Evolutionary conservation across 35 echinoderm and acorn worm species (phyloP).

Genomic region (Ophioderma brevispina): DNA sequence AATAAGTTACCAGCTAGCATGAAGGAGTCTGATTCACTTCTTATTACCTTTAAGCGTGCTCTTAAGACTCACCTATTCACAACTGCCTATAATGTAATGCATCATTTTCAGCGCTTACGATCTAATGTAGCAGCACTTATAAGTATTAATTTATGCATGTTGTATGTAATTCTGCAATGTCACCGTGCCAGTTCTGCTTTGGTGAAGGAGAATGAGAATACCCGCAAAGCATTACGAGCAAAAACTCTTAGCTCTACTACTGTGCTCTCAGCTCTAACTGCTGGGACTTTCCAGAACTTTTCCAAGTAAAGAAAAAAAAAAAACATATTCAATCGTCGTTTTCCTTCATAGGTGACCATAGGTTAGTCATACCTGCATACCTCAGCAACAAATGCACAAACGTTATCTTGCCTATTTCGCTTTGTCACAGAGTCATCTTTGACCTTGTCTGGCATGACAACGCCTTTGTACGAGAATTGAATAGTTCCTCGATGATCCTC

Average conservation of each 20-base stretch:
- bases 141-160: no score
- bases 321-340: slow-evolving; percentile 17
- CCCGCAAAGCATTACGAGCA: not conserved
- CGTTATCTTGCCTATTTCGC: not conserved
- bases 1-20: no score
- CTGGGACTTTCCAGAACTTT: not conserved
- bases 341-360: slow-evolving; percentile 18
- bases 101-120: no score
- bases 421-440: not conserved
- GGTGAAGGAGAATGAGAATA: not conserved
- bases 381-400: slow-evolving; percentile 21
- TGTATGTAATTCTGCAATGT: not conserved
- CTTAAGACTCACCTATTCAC: no score
- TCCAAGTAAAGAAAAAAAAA: no score
- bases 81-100: no score
- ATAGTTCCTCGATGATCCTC: not conserved
- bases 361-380: not conserved
- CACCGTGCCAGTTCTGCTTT: not conserved
- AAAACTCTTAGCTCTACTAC: slow-evolving; percentile 12
- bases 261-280: not conserved
- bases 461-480: not conserved
- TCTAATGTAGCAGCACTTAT: no score
- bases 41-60: no score
- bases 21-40: no score
- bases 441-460: slow-evolving; percentile 9